A percentile compares a stretch with the other conserved stretches of the same genome.
Conservation (phyloP, 2,113 vertebrate species). For the Paracanthobrama guichenoti region DNA sequence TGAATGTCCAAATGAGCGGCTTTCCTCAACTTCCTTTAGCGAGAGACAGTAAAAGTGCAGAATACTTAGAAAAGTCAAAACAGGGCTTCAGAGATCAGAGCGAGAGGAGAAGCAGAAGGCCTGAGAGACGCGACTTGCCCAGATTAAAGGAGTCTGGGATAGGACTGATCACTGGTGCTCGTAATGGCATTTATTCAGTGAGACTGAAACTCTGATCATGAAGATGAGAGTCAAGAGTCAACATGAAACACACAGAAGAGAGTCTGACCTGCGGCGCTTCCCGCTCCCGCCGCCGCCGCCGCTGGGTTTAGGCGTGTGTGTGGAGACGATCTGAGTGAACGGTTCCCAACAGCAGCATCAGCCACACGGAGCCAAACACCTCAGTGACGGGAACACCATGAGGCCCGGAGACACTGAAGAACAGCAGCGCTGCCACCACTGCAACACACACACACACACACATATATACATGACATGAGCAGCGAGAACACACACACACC, state of each 20-base stretch:
- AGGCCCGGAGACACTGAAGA: conserved; percentile 78
- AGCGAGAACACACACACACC: not conserved
- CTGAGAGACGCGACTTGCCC: not conserved
- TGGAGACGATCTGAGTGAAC: conserved; percentile 99
- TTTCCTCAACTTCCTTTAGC: conserved; percentile 98
- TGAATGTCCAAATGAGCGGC: conserved; percentile 97
- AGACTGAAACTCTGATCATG: not conserved
- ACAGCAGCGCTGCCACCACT: conserved; percentile 89
- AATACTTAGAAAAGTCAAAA: conserved; percentile 64
- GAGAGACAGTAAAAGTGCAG: conserved; percentile 83
- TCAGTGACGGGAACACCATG: conserved; percentile 92
- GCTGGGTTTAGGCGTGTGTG: conserved; percentile 88
- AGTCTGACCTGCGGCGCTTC: conserved; percentile 75
- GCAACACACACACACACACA: conserved; percentile 55
- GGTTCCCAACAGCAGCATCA: conserved; percentile 96
- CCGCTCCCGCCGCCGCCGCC: conserved; percentile 85
- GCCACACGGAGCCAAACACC: conserved; percentile 90
- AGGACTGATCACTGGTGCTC: too few species aligned
- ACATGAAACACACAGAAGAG: not conserved
- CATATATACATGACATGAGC: too few species aligned
- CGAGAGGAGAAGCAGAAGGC: not conserved
- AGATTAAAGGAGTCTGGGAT: not conserved
- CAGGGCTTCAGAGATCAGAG: conserved; percentile 29
- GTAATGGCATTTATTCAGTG: not conserved
- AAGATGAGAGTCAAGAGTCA: too few species aligned